These are phyloP conservation scores for Cephus runcator DNA, from an alignment of 2,888 invertebrate species.

Conservation along the genomic window DNA sequence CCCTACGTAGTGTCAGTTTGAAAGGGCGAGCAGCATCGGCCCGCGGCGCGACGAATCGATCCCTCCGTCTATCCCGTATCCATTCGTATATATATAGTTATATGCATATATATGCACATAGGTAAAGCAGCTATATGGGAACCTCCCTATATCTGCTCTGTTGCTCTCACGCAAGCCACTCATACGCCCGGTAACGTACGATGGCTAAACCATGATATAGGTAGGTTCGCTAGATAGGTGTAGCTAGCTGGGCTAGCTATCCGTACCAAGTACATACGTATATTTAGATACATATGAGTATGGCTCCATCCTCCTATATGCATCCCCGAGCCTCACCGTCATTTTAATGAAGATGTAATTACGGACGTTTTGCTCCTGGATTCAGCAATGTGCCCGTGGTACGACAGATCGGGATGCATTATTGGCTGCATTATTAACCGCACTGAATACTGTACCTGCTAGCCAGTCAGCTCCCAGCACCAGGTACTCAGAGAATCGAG, in stretches of 20 bases:
- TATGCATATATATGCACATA: not conserved
- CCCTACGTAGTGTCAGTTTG: constrained; percentile 45
- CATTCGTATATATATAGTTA: not conserved
- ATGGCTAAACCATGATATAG: constrained; percentile 56
- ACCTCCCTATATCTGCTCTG: constrained; percentile 7
- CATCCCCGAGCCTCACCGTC: constrained; percentile 47
- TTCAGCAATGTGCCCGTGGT: constrained; percentile 48
- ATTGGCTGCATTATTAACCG: constrained; percentile 59
- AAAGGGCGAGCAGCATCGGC: constrained; percentile 56
- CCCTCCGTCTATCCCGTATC: constrained; percentile 36
- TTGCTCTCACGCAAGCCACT: constrained; percentile 27
- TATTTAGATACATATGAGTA: constrained; percentile 12
- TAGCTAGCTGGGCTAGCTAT: not conserved
- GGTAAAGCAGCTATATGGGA: not conserved
- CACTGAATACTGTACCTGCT: constrained; percentile 20
- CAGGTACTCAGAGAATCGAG: not conserved
- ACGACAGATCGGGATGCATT: constrained; percentile 50
- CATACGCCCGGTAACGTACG: constrained; percentile 36
- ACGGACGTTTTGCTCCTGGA: constrained; percentile 55
- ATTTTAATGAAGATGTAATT: constrained; percentile 65
- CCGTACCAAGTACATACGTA: not conserved
- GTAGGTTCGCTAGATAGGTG: constrained; percentile 11
- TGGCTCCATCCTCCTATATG: constrained; percentile 14
- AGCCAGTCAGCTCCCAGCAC: not conserved
- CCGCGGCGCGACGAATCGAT: constrained; percentile 62